phyloP scores from a whole-genome alignment of 2,888 invertebrate species.

The Leptopterna dolabrata region DNA sequence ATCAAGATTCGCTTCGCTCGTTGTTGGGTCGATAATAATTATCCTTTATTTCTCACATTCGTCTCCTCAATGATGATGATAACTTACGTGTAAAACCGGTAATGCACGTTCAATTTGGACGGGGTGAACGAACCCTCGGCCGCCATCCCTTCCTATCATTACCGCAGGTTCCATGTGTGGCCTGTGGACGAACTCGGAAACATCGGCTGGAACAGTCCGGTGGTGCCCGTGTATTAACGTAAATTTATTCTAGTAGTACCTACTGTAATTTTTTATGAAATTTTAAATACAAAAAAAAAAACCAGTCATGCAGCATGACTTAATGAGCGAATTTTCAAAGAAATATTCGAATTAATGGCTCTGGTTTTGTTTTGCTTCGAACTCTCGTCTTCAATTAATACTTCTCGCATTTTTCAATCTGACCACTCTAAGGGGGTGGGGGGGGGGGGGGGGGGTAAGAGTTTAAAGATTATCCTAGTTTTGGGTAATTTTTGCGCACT shows the following conservation, averaged over 20 bases:
- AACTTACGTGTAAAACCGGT: constrained; percentile 36
- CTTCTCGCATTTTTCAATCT: too few relatives aligned
- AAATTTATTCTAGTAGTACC: neutral
- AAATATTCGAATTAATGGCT: too few relatives aligned
- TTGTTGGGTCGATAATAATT: constrained; percentile 26
- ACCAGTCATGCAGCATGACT: too few relatives aligned
- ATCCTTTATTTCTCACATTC: constrained; percentile 39
- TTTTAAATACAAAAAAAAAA: too few relatives aligned
- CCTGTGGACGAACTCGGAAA: neutral
- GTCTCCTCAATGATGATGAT: constrained; percentile 33
- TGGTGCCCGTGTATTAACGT: neutral
- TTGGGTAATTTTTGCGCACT: too few relatives aligned
- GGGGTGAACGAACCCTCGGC: neutral
- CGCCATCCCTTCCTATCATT: neutral
- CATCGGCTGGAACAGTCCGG: neutral
- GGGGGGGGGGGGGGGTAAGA: too few relatives aligned
- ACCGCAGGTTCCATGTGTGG: neutral
- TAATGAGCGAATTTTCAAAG: too few relatives aligned
- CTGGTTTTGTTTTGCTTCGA: too few relatives aligned
- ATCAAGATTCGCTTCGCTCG: constrained; percentile 41
- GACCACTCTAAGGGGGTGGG: too few relatives aligned
- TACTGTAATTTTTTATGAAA: too few relatives aligned
- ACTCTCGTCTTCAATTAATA: too few relatives aligned
- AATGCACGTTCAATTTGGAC: constrained; percentile 22
- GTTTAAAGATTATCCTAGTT: too few relatives aligned